Conservation (phyloP, 1,140 invertebrate genomes). For the Venustaconcha ellipsiformis region DNA sequence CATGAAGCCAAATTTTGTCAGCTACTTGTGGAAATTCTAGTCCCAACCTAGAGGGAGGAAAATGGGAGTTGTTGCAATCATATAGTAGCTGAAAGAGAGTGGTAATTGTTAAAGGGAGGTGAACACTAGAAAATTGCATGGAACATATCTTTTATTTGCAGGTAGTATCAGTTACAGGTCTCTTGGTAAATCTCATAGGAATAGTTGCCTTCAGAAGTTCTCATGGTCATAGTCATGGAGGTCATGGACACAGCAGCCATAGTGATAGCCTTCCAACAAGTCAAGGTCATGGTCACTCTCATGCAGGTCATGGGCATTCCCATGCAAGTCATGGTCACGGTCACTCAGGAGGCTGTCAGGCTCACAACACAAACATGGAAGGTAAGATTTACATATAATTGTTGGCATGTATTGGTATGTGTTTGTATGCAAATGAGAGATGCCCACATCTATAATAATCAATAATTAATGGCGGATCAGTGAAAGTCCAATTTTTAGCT, state of each 20-base stretch:
- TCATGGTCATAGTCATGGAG: conserved; percentile 71
- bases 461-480: too few relatives aligned
- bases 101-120: too few relatives aligned
- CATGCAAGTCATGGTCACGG: conserved; percentile 44
- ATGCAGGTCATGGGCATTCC: conserved; percentile 68
- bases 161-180: conserved; percentile 91
- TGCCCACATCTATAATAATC: too few relatives aligned
- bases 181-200: conserved; percentile 94
- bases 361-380: conserved; percentile 76
- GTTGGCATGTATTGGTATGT: too few relatives aligned
- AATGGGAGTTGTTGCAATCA: too few relatives aligned
- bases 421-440: too few relatives aligned
- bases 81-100: too few relatives aligned
- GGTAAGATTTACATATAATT: conserved; percentile 68
- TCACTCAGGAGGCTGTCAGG: conserved; percentile 38
- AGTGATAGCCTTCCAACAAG: conserved; percentile 54
- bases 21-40: too few relatives aligned
- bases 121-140: not conserved
- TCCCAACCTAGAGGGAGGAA: too few relatives aligned
- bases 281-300: conserved; percentile 47
- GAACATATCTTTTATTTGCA: conserved; percentile 47
- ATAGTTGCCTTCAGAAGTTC: conserved; percentile 95
- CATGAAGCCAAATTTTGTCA: too few relatives aligned
- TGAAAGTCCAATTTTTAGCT: too few relatives aligned
- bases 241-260: conserved; percentile 57